Conservation (phyloP, 2,113 vertebrate genomes). For the Anguilla rostrata region DNA sequence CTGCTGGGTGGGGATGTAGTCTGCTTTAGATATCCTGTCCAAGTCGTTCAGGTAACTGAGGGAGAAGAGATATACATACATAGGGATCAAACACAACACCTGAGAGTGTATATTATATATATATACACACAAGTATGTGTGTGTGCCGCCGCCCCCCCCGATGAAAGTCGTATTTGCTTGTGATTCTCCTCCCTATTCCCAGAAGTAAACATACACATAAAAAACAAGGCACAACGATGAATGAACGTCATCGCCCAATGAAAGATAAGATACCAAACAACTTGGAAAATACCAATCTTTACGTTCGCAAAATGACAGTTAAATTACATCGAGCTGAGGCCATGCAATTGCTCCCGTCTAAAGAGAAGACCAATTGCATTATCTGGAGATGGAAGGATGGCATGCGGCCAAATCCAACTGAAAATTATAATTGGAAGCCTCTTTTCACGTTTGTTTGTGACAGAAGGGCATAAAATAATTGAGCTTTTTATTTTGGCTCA, state of each 20-base stretch:
- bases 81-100: constrained; percentile 25
- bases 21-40: constrained; percentile 85
- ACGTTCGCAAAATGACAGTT: background rate
- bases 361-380: constrained; percentile 3
- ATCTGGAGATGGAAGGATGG: background rate
- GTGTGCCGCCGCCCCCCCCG: background rate
- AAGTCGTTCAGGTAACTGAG: constrained; percentile 80
- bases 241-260: background rate
- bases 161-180: background rate
- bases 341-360: background rate
- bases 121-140: background rate
- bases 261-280: background rate
- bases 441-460: background rate
- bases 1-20: constrained; percentile 96
- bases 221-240: background rate
- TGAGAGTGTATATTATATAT: constrained; percentile 2
- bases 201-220: background rate
- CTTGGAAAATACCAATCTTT: background rate
- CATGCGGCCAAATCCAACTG: constrained; percentile 15
- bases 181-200: background rate
- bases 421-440: constrained; percentile 11
- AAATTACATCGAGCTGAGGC: constrained; percentile 1
- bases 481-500: background rate
- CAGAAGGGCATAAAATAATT: background rate
- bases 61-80: constrained; percentile 33